Evolutionary conservation across 2,113 vertebrate species (phyloP), one percentile per base, ranked within the genome.

Genomic region (Trogon melanurus): DNA sequence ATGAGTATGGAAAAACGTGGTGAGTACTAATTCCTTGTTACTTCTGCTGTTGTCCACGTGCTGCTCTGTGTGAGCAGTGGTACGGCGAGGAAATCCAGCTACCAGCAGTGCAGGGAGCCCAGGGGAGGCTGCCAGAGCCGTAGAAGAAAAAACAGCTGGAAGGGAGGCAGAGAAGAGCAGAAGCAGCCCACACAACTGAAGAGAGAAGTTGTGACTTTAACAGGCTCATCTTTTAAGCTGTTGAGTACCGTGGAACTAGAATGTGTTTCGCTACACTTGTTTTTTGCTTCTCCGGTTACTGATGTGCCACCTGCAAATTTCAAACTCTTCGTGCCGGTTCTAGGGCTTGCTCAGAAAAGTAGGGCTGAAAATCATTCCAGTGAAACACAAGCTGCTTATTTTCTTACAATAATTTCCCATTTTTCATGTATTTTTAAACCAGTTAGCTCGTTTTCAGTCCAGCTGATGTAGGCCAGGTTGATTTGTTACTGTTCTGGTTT

Each of bases 311-410:
- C 54, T 80, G n/a, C 60, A 78, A 16, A 44, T 74, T 32, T 29
- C 0, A 0, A 26, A 25, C 18, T 56, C 11, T 93, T 41, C 10
- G 1, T 22, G 21, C 18, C 7, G 14, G 3, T 66, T 67, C 45
- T 41, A 30, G 26, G 17, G 4, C 34, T 85, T 66, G 32, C 51
- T 81, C 10, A 16, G 29, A 67, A 64, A 29, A 71, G 47, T 7
- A 51, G 29, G 38, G 32, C 69, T 76, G 72, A 23, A 86, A 88
- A 51, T 15, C 0, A 27, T 50, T 66, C 44, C 22, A 58, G 25
- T 29, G 57, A 84, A 91, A 51, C 44, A 32, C 72, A 78, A 34
- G 29, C 44, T 62, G 21, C 25, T 74, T 47, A 36, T 70, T 85
- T 91, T 86, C 16, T 3, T 73, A 32, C 45, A 19, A 18, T 44